These are phyloP conservation scores for Crotalus adamanteus DNA, from an alignment of 2,797 vertebrate species.

Conservation along the genomic window DNA sequence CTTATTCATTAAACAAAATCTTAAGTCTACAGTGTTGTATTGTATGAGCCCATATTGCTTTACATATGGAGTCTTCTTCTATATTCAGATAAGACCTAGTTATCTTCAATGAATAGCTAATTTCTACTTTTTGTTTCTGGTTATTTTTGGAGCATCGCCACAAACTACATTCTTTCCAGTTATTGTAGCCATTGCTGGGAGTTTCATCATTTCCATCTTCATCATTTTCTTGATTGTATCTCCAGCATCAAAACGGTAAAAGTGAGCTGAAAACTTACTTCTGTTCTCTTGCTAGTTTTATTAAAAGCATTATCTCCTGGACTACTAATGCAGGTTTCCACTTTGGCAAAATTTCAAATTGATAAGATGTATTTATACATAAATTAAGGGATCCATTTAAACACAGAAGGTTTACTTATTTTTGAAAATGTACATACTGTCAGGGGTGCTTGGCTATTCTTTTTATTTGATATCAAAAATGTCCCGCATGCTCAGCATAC, in stretches of 20 bases:
- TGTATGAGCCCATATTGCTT: background rate
- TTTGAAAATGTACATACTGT: background rate
- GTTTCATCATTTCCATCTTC: slow-evolving; percentile 26
- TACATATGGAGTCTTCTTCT: background rate
- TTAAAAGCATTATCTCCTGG: background rate
- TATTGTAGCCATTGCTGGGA: slow-evolving; percentile 33
- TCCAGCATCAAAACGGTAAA: slow-evolving; percentile 59
- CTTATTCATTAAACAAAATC: background rate
- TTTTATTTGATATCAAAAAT: background rate
- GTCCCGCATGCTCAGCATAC: background rate
- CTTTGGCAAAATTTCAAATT: background rate
- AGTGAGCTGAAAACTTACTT: background rate
- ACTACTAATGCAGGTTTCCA: background rate
- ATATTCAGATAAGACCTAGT: background rate
- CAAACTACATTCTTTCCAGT: background rate
- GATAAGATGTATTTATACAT: background rate
- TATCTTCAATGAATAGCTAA: background rate
- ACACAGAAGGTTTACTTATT: background rate
- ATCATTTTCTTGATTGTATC: slow-evolving; percentile 39
- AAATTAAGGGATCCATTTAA: background rate
- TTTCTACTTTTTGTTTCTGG: background rate
- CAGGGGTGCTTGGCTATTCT: background rate
- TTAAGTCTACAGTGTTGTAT: background rate
- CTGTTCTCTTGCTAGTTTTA: background rate
- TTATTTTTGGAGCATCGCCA: background rate